Percentiles rank a stretch among this genome's conserved stretches.
Conservation (phyloP, 1,140 invertebrate species). For the Ridgeia piscesae region DNA sequence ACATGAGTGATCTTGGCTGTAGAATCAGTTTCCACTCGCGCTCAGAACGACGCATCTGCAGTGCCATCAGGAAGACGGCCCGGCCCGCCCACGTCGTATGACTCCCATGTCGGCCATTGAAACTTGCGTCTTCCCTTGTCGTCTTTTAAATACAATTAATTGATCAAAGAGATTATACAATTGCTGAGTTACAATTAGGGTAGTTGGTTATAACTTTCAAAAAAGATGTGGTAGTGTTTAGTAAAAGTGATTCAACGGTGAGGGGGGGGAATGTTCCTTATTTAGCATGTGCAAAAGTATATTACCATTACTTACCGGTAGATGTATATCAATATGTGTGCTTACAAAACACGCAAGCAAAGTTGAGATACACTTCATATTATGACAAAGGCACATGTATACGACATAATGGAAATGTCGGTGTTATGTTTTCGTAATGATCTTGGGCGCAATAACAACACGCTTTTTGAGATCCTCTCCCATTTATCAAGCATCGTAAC, state of each 20-base stretch:
- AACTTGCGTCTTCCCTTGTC: not conserved
- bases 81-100: no score
- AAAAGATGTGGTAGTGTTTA: not conserved
- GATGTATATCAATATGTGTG: no score
- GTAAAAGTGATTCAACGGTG: not conserved
- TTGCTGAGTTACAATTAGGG: not conserved
- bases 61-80: not conserved
- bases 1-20: not conserved
- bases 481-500: no score
- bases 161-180: not conserved
- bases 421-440: no score
- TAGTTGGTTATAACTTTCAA: not conserved
- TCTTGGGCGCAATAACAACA: no score
- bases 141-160: not conserved
- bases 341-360: no score
- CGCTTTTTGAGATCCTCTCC: no score
- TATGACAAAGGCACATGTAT: no score
- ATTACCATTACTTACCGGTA: no score
- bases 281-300: not conserved
- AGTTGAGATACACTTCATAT: no score
- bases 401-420: no score
- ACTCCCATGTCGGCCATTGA: no score
- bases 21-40: not conserved
- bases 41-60: not conserved
- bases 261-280: not conserved